Percentiles rank a stretch among this genome's conserved stretches.
Evolutionary conservation across 2,113 vertebrate genomes (phyloP).

Genomic region (Orientallactaga bullata): DNA sequence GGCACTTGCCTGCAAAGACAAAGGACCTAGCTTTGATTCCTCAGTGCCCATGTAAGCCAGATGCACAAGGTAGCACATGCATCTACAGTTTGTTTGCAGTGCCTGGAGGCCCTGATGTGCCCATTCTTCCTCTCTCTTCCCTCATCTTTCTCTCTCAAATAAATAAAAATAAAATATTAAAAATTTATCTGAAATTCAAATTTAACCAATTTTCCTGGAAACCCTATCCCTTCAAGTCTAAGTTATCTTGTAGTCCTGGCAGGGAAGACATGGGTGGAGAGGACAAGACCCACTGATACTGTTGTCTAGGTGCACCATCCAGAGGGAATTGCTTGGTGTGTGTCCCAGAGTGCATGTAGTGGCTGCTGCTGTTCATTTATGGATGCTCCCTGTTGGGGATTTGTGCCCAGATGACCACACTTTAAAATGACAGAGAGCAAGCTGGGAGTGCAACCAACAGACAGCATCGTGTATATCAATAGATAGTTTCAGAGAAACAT

Average conservation of each 20-base stretch:
- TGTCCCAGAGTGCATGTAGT: background rate
- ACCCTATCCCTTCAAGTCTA: background rate
- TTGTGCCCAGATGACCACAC: background rate
- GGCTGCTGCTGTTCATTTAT: background rate
- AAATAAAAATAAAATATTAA: background rate
- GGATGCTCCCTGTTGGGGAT: background rate
- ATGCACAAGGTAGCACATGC: too few relatives aligned
- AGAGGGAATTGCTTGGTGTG: background rate
- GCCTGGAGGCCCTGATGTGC: too few relatives aligned
- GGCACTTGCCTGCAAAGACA: too few relatives aligned
- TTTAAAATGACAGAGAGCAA: background rate
- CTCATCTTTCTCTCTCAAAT: too few relatives aligned
- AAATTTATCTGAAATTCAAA: slow-evolving; percentile 33
- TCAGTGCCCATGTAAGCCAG: too few relatives aligned
- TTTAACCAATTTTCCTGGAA: background rate
- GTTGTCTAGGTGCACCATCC: background rate
- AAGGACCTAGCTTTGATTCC: too few relatives aligned
- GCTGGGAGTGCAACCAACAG: background rate
- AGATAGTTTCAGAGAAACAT: background rate
- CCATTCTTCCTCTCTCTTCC: too few relatives aligned
- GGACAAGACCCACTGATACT: background rate
- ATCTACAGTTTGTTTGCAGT: too few relatives aligned
- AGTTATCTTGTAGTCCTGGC: background rate
- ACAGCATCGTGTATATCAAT: background rate
- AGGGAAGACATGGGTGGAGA: background rate